Conservation (phyloP, 2,888 invertebrate genomes). For the Drosophila anomelani region DNA sequence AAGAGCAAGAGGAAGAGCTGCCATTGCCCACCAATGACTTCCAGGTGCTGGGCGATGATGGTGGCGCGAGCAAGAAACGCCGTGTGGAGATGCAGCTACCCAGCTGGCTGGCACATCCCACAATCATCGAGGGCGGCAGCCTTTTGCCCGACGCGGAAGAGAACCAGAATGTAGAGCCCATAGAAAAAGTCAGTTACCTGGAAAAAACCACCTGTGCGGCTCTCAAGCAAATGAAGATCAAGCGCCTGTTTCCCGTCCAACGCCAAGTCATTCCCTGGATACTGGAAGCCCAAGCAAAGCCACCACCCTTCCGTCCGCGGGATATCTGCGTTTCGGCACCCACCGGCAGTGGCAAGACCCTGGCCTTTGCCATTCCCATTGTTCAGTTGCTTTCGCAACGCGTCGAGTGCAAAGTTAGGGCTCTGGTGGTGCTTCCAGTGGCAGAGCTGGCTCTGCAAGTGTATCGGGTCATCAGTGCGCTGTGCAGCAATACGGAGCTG, state of each 20-base stretch:
- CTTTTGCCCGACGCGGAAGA: conserved; percentile 86
- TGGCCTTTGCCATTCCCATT: conserved; percentile 96
- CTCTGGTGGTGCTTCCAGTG: conserved; percentile 96
- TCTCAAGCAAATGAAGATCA: conserved; percentile 89
- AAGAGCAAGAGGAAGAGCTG: conserved; percentile 2
- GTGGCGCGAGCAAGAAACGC: conserved; percentile 86
- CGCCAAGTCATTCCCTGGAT: conserved; percentile 91
- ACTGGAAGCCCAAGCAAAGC: conserved; percentile 87
- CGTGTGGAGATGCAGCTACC: conserved; percentile 92
- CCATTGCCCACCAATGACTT: conserved; percentile 57
- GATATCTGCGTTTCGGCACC: conserved; percentile 99
- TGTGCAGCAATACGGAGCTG: conserved; percentile 88
- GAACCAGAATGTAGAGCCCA: conserved; percentile 85
- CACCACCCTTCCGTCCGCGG: conserved; percentile 89
- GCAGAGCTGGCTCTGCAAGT: conserved; percentile 96
- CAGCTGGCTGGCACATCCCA: conserved; percentile 93
- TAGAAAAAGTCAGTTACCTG: conserved; percentile 85
- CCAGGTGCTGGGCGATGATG: conserved; percentile 88
- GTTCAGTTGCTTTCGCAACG: conserved; percentile 89
- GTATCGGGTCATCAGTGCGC: conserved; percentile 91
- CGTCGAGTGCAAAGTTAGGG: conserved; percentile 89
- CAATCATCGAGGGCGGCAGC: conserved; percentile 88
- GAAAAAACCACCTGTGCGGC: conserved; percentile 87
- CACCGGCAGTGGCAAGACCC: conserved; percentile 98
- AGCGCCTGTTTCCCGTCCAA: conserved; percentile 94